phyloP scores from a whole-genome alignment of 2,888 invertebrate species.

The Podabrus alpinus region DNA sequence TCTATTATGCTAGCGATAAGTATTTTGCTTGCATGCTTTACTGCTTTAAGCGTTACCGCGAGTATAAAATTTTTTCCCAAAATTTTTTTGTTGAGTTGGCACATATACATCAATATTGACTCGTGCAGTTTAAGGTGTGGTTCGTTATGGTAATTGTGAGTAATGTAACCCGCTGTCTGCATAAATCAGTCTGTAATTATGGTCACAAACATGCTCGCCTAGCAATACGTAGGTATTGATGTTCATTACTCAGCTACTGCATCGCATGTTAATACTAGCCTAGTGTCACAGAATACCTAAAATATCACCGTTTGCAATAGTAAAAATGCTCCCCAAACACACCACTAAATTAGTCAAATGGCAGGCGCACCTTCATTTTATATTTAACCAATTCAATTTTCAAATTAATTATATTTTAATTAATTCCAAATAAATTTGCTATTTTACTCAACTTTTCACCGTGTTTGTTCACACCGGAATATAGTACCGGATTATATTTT shows the following conservation, averaged over 20 bases:
- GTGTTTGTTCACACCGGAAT: background rate
- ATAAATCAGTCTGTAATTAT: slow-evolving; percentile 55
- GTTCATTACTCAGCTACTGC: slow-evolving; percentile 47
- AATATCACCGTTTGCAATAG: slow-evolving; percentile 21
- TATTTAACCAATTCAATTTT: slow-evolving; percentile 8
- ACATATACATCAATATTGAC: slow-evolving; percentile 38
- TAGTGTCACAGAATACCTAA: slow-evolving; percentile 28
- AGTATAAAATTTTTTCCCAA: background rate
- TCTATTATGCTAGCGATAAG: slow-evolving; percentile 19
- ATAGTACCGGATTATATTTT: too few species aligned
- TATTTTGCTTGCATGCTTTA: slow-evolving; percentile 10
- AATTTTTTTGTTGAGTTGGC: background rate
- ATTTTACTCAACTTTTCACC: background rate
- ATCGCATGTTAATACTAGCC: slow-evolving; percentile 32
- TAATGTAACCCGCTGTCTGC: slow-evolving; percentile 50
- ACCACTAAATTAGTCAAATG: slow-evolving; percentile 26
- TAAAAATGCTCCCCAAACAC: slow-evolving; percentile 23
- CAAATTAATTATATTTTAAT: slow-evolving; percentile 2
- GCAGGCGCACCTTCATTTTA: slow-evolving; percentile 27
- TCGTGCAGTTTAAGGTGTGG: slow-evolving; percentile 51
- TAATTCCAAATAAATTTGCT: background rate
- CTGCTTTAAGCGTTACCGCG: slow-evolving; percentile 3
- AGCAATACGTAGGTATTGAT: slow-evolving; percentile 51
- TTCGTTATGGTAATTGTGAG: slow-evolving; percentile 55
- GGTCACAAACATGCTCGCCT: slow-evolving; percentile 51